Evolutionary conservation across 2,888 invertebrate genomes (phyloP).

Genomic region (Caenorhabditis sulstoni): DNA sequence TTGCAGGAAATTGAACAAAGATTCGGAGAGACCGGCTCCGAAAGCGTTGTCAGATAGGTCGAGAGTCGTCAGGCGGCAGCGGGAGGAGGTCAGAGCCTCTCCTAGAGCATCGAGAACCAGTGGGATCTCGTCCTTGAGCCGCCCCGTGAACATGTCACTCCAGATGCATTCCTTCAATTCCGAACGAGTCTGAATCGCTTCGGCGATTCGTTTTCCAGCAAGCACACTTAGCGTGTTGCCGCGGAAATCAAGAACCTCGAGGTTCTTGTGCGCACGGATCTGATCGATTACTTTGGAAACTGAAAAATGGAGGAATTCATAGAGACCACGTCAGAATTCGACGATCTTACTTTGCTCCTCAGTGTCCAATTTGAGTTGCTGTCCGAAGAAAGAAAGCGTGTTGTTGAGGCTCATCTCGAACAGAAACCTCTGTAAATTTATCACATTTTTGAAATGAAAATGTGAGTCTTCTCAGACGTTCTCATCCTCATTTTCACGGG

Average conservation of each 20-base stretch:
- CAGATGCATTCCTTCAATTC: slow-evolving; percentile 86
- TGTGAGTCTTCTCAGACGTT: neutral
- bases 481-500: slow-evolving; percentile 3
- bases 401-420: slow-evolving; percentile 33
- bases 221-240: slow-evolving; percentile 76
- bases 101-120: slow-evolving; percentile 90
- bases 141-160: slow-evolving; percentile 97
- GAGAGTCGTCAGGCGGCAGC: slow-evolving; percentile 88
- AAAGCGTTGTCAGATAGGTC: slow-evolving; percentile 98
- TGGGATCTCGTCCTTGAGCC: slow-evolving; percentile 96
- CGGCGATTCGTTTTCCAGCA: slow-evolving; percentile 69
- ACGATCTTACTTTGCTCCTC: slow-evolving; percentile 18
- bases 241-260: slow-evolving; percentile 70
- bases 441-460: neutral
- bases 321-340: neutral
- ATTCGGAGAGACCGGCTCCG: slow-evolving; percentile 96
- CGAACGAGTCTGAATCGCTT: slow-evolving; percentile 58
- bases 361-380: slow-evolving; percentile 46
- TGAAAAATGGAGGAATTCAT: too few species aligned
- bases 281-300: slow-evolving; percentile 61
- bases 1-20: slow-evolving; percentile 84
- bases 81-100: slow-evolving; percentile 88
- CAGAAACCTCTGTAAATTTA: slow-evolving; percentile 23
- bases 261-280: slow-evolving; percentile 48
- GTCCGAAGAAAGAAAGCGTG: slow-evolving; percentile 26